Conservation (phyloP, 2,797 vertebrate species). For the Lacerta agilis region DNA sequence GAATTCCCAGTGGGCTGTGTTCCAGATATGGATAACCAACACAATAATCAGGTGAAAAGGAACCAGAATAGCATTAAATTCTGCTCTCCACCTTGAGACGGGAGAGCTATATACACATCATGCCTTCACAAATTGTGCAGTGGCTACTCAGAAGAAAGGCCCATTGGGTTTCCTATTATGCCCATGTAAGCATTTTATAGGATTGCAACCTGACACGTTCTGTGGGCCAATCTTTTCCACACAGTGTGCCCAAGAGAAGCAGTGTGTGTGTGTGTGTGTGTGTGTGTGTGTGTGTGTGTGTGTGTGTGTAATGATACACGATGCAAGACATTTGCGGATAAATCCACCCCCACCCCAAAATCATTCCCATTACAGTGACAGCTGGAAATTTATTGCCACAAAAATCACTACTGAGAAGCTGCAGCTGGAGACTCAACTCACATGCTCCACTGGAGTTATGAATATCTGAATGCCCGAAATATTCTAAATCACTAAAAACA, state of each 20-base stretch:
- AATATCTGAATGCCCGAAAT: background rate
- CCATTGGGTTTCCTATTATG: too few species aligned
- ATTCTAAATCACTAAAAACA: background rate
- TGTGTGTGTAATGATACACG: background rate
- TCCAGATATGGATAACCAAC: background rate
- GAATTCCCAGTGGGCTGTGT: background rate
- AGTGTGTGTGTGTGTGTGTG: background rate
- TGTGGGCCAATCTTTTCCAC: background rate
- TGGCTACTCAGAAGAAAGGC: too few species aligned
- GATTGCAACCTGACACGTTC: too few species aligned
- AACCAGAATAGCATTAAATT: background rate
- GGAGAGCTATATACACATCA: background rate
- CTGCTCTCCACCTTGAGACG: background rate
- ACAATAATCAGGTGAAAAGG: background rate
- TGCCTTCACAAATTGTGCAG: background rate
- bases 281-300: too few species aligned
- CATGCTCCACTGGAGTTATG: background rate
- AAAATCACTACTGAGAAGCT: background rate
- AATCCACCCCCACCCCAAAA: background rate
- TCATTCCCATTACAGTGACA: background rate
- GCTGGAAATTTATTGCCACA: background rate
- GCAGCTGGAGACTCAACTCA: background rate
- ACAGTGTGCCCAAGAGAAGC: background rate
- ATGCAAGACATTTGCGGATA: background rate
- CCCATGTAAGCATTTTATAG: too few species aligned